These are phyloP conservation scores for Arge pagana DNA, from an alignment of 2,888 invertebrate species.

Conservation along the genomic window DNA sequence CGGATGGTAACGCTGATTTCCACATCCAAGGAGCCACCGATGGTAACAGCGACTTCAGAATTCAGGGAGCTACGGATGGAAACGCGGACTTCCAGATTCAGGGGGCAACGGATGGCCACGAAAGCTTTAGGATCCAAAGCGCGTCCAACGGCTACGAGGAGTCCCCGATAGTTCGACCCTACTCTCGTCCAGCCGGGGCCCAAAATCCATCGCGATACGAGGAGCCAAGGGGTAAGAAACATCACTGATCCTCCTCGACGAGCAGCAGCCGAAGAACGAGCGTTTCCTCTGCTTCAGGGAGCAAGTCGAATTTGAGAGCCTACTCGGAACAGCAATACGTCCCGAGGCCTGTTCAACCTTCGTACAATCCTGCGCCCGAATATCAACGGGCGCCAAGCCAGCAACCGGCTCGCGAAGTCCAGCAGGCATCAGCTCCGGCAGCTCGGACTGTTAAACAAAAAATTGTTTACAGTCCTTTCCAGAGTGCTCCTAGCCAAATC, in stretches of 20 bases:
- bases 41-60: slow-evolving; percentile 41
- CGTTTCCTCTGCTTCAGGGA: slow-evolving; percentile 41
- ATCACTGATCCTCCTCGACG: not conserved
- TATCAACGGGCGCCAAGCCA: too few species aligned
- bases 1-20: slow-evolving; percentile 47
- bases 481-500: slow-evolving; percentile 48
- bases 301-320: slow-evolving; percentile 51
- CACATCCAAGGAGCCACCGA: slow-evolving; percentile 49
- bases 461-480: slow-evolving; percentile 41
- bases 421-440: slow-evolving; percentile 14
- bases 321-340: slow-evolving; percentile 39
- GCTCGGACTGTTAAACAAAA: too few species aligned
- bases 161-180: slow-evolving; percentile 38
- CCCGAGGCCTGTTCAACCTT: slow-evolving; percentile 21
- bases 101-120: slow-evolving; percentile 32
- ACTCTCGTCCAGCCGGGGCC: slow-evolving; percentile 33
- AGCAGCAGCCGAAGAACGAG: not conserved
- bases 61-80: slow-evolving; percentile 45
- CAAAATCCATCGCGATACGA: slow-evolving; percentile 46
- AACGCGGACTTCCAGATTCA: slow-evolving; percentile 39
- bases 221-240: slow-evolving; percentile 47
- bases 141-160: slow-evolving; percentile 36
- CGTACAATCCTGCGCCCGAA: slow-evolving; percentile 24
- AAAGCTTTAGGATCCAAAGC: slow-evolving; percentile 36
- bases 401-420: slow-evolving; percentile 18